phyloP scores from a whole-genome alignment of 2,797 vertebrate genomes.

The Chromis chromis region DNA sequence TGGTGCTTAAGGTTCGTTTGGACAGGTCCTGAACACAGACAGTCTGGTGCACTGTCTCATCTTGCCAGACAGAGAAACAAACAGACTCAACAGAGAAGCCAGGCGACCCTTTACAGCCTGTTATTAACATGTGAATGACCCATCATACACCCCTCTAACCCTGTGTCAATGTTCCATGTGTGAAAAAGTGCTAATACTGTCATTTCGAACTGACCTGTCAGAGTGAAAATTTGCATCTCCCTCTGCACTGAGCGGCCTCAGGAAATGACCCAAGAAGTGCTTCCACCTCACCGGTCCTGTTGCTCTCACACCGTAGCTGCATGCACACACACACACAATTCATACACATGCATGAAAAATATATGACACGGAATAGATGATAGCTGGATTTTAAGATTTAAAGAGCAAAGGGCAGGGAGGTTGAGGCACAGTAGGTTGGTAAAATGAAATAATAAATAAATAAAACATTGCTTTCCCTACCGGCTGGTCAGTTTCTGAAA shows the following conservation, averaged over 20 bases:
- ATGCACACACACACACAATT: slow-evolving; percentile 34
- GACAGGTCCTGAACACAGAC: too few species aligned
- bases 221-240: slow-evolving; percentile 16
- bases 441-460: slow-evolving; percentile 33
- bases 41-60: too few species aligned
- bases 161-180: not conserved
- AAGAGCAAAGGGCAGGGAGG: slow-evolving; percentile 18
- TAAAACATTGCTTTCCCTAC: slow-evolving; percentile 55
- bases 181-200: not conserved
- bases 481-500: slow-evolving; percentile 85
- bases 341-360: slow-evolving; percentile 29
- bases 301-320: slow-evolving; percentile 76
- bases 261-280: slow-evolving; percentile 77
- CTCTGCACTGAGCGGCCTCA: slow-evolving; percentile 38
- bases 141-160: not conserved
- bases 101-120: too few species aligned
- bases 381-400: slow-evolving; percentile 28
- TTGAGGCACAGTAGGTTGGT: slow-evolving; percentile 38
- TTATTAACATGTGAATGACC: too few species aligned
- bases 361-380: slow-evolving; percentile 26
- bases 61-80: too few species aligned
- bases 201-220: slow-evolving; percentile 44
- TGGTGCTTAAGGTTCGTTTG: too few species aligned
- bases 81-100: too few species aligned
- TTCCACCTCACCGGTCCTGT: slow-evolving; percentile 76